These are phyloP conservation scores for Augochlorella aurata DNA, from an alignment of 2,888 invertebrate species.

Conservation along the genomic window DNA sequence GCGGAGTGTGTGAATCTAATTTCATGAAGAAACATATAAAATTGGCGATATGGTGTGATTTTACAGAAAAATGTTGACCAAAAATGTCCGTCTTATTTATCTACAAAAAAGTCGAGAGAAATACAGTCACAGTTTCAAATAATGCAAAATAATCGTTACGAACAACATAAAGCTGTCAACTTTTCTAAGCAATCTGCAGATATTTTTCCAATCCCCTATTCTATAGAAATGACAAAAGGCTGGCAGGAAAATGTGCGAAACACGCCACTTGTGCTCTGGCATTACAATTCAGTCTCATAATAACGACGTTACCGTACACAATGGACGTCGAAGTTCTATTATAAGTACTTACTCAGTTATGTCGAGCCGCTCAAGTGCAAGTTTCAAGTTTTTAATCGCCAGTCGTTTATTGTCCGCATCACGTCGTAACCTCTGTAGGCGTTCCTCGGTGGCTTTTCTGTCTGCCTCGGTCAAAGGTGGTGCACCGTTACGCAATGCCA, in stretches of 20 bases:
- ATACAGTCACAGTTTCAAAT: too few relatives aligned
- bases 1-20: too few relatives aligned
- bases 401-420: slow-evolving; percentile 91
- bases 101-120: too few relatives aligned
- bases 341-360: slow-evolving; percentile 90
- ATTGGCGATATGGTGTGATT: too few relatives aligned
- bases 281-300: background rate
- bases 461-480: slow-evolving; percentile 83
- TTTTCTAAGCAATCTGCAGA: background rate
- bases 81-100: too few relatives aligned
- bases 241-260: background rate
- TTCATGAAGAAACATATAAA: too few relatives aligned
- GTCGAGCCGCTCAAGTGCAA: slow-evolving; percentile 91
- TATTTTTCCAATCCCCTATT: background rate
- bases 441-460: slow-evolving; percentile 84
- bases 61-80: too few relatives aligned
- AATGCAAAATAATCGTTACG: too few relatives aligned
- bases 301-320: background rate
- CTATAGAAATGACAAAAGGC: background rate
- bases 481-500: slow-evolving; percentile 80
- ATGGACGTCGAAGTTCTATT: background rate
- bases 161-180: too few relatives aligned
- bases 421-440: slow-evolving; percentile 84
- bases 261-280: background rate
- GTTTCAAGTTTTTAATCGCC: slow-evolving; percentile 91